Conservation (phyloP, 2,797 vertebrate species). For the Pterois miles region DNA sequence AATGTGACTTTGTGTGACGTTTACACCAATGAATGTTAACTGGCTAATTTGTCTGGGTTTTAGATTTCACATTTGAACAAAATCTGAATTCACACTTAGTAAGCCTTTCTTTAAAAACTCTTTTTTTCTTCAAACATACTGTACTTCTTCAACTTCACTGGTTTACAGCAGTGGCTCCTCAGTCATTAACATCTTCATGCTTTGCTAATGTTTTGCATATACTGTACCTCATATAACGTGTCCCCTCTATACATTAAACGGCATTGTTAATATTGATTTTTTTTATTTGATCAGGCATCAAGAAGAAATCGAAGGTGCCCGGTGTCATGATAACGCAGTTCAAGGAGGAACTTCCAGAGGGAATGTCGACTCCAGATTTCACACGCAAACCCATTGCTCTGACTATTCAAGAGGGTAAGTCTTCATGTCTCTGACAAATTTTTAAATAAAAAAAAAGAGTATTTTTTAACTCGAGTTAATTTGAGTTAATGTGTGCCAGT, state of each 20-base stretch:
- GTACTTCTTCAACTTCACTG: not conserved
- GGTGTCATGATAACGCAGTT: slow-evolving; percentile 90
- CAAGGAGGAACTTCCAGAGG: slow-evolving; percentile 86
- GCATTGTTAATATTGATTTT: slow-evolving; percentile 12
- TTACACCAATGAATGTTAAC: slow-evolving; percentile 12
- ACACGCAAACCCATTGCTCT: slow-evolving; percentile 89
- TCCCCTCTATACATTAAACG: not conserved
- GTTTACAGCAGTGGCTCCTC: not conserved
- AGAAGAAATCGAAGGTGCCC: slow-evolving; percentile 86
- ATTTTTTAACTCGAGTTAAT: not conserved
- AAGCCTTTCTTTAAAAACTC: not conserved
- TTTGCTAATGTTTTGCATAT: not conserved
- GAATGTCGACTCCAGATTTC: slow-evolving; percentile 88
- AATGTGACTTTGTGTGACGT: slow-evolving; percentile 9
- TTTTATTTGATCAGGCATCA: slow-evolving; percentile 72
- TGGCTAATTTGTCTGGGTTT: not conserved
- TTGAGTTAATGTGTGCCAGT: not conserved
- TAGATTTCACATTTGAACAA: not conserved
- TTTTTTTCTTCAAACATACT: not conserved
- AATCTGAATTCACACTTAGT: not conserved
- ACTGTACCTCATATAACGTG: not conserved
- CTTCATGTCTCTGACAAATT: not conserved
- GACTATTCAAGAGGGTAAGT: slow-evolving; percentile 90
- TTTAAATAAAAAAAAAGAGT: not conserved
- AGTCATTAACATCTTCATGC: slow-evolving; percentile 1